Evolutionary conservation across 2,797 vertebrate species (phyloP), one percentile per base, ranked within the genome.

Genomic region (Neoniphon sammara): DNA sequence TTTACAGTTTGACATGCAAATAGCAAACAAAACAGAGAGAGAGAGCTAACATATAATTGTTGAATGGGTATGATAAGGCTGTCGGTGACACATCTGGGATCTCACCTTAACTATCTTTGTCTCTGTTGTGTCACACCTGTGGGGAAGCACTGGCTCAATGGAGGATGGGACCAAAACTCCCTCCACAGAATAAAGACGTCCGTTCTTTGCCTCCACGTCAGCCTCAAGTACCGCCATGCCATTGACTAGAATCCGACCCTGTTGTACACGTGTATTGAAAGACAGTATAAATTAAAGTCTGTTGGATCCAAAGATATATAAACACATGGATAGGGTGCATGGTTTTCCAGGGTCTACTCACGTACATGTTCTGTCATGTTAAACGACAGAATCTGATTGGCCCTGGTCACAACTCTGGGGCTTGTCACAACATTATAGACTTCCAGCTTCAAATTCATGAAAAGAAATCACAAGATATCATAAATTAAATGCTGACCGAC

Each of bases 131-230:
- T 98, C 96, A 85, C 97, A 99, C 60, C 94, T 87, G 39, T 95
- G 95, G 4, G 97, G 97, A 57, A 98, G 91, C 81, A 99, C 90
- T 0, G 97, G 98, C 67, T 93, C 2, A n/a, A 99, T 96, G 78
- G 97, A 96, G 6, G 95, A 69, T 3, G 97, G 97, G 66, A 94
- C 92, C 70, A 99, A 89, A 61, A 98, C 91, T 0, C 93, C 93
- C 1, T 93, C 89, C 69, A 99, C 62, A 0, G 95, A 95, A 66
- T 96, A 96, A 67, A 99, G 95, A 2, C 87, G 92, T 1, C 97
- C 97, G 0, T 98, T 97, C 85, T 94, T 96, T 14, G 95, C 95
- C 60, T 89, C 75, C 21, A 98, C 94, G 0, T 96, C 96, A 0
- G 91, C 89, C 89, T 98, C 97, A 79, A 94, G 71, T 0, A 97